Evolutionary conservation across 2,113 vertebrate genomes (phyloP).

Genomic region (Meriones unguiculatus): DNA sequence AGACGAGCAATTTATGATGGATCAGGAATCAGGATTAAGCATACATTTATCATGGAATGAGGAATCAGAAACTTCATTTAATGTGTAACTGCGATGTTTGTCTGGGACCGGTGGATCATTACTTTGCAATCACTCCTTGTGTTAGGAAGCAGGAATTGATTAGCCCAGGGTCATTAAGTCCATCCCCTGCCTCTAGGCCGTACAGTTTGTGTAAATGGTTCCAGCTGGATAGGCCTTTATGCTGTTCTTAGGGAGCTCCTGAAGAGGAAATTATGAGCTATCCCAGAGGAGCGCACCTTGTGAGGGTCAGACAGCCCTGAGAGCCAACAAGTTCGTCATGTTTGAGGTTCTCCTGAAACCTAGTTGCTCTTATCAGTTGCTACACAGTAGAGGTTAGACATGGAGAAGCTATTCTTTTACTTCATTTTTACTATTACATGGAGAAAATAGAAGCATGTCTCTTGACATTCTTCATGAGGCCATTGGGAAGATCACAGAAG

Average conservation of each 20-base stretch:
- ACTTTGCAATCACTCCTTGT: constrained; percentile 84
- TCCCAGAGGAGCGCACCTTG: constrained; percentile 45
- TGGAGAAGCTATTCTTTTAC: not conserved
- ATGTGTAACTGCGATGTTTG: constrained; percentile 82
- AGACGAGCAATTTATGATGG: constrained; percentile 79
- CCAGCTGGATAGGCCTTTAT: constrained; percentile 81
- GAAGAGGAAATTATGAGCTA: constrained; percentile 80
- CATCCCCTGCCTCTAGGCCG: constrained; percentile 78
- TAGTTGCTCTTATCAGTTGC: not conserved
- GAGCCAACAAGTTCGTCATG: constrained; percentile 53
- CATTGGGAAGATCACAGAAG: not conserved
- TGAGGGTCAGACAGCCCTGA: constrained; percentile 53
- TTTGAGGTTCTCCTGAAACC: constrained; percentile 57
- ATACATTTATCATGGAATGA: constrained; percentile 82
- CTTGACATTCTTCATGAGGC: not conserved
- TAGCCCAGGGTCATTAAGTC: constrained; percentile 83
- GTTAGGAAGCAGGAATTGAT: constrained; percentile 84
- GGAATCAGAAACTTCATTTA: constrained; percentile 83
- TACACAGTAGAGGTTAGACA: not conserved
- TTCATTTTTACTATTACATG: not conserved
- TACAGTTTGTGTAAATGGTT: constrained; percentile 83
- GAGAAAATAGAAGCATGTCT: not conserved
- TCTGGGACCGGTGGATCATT: constrained; percentile 81
- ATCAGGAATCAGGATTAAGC: constrained; percentile 81
- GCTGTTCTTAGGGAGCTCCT: constrained; percentile 77